Conservation (phyloP, 2,113 vertebrate species). For the Chloropsis hardwickii region DNA sequence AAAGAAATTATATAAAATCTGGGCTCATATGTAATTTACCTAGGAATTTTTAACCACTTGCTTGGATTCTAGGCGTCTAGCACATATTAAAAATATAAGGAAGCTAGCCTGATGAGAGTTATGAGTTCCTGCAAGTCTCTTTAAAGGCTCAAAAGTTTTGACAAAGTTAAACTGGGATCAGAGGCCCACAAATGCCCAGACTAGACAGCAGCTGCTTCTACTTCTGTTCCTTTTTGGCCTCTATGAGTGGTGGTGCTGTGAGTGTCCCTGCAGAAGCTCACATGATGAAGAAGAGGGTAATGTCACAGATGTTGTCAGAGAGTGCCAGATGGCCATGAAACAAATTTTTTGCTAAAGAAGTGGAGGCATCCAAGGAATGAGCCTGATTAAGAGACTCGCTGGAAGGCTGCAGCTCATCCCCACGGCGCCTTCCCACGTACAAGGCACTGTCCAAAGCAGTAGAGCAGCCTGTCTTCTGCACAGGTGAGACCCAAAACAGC, state of each 20-base stretch:
- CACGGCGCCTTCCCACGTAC: fast-evolving
- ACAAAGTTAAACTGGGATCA: neutral
- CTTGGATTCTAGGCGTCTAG: neutral
- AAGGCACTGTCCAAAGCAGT: neutral
- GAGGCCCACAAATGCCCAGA: neutral
- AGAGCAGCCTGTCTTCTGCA: neutral
- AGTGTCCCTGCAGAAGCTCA: neutral
- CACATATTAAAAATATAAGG: neutral
- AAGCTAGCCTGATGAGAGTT: neutral
- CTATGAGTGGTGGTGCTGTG: neutral
- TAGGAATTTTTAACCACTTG: neutral
- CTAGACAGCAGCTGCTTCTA: neutral
- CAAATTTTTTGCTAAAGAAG: neutral
- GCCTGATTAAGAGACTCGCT: fast-evolving
- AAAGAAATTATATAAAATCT: neutral
- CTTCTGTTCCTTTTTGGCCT: neutral
- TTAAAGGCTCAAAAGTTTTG: neutral
- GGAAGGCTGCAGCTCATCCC: neutral
- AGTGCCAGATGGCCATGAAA: neutral
- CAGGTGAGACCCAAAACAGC: neutral
- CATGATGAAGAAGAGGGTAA: neutral
- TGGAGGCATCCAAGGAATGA: neutral
- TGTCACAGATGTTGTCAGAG: neutral
- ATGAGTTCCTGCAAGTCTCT: neutral
- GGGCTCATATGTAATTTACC: neutral